Percentiles rank a stretch among this genome's conserved stretches.
These are phyloP conservation scores for Augiades crinisus DNA, from an alignment of 2,888 invertebrate genomes.

Conservation along the genomic window DNA sequence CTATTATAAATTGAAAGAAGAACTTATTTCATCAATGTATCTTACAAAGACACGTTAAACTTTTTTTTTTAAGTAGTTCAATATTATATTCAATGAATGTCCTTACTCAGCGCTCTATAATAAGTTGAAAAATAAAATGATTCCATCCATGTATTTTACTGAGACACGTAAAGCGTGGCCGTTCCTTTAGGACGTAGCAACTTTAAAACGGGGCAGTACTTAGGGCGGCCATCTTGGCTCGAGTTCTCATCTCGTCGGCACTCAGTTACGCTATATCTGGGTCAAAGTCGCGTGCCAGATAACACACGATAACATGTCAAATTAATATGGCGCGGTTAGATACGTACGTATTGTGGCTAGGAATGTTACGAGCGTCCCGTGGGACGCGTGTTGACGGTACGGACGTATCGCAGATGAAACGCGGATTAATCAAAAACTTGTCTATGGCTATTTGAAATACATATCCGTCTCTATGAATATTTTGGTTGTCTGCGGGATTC, in stretches of 20 bases:
- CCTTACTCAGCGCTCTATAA: too few relatives aligned
- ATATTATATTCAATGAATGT: too few relatives aligned
- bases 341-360: constrained; percentile 17
- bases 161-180: too few relatives aligned
- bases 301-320: constrained; percentile 41
- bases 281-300: constrained; percentile 65
- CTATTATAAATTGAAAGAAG: too few relatives aligned
- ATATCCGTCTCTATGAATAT: too few relatives aligned
- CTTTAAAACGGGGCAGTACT: constrained; percentile 33
- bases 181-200: constrained; percentile 23
- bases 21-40: too few relatives aligned
- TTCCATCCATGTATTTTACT: neutral
- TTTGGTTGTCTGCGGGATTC: too few relatives aligned
- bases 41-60: too few relatives aligned
- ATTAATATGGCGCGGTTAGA: constrained; percentile 26
- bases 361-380: constrained; percentile 7
- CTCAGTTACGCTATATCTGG: constrained; percentile 52
- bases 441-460: too few relatives aligned
- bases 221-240: constrained; percentile 57
- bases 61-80: too few relatives aligned
- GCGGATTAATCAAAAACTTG: too few relatives aligned
- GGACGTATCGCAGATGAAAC: neutral
- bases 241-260: constrained; percentile 40
- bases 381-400: neutral
- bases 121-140: neutral